Percentiles rank a stretch among this genome's conserved stretches.
Conservation (phyloP, 2,888 invertebrate genomes). For the Drosophila tripunctata region DNA sequence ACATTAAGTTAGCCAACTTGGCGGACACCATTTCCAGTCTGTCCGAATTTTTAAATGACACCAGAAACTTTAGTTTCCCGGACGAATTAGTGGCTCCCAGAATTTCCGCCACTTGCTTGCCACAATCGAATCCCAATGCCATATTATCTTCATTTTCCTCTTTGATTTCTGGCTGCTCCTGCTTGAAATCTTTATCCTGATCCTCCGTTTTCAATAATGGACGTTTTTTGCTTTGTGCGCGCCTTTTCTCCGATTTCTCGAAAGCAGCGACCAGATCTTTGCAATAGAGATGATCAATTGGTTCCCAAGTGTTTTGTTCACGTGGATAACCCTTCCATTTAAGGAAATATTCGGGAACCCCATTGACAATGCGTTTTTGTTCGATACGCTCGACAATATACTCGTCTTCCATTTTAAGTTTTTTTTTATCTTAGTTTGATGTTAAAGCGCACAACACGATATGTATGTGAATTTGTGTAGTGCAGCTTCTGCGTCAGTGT, state of each 20-base stretch:
- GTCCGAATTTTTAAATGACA: slow-evolving; percentile 96
- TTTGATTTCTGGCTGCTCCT: too few species aligned
- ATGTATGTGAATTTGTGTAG: too few species aligned
- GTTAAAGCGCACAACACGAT: too few species aligned
- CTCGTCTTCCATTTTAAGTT: slow-evolving; percentile 91
- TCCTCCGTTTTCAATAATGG: too few species aligned
- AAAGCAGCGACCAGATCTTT: slow-evolving; percentile 93
- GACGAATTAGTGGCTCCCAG: slow-evolving; percentile 95
- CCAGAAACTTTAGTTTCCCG: slow-evolving; percentile 95
- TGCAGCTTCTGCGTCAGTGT: not conserved
- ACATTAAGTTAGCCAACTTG: slow-evolving; percentile 91
- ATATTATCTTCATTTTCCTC: slow-evolving; percentile 34
- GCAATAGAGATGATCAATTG: slow-evolving; percentile 95
- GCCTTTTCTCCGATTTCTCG: slow-evolving; percentile 91
- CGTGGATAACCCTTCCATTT: slow-evolving; percentile 93
- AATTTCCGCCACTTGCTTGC: slow-evolving; percentile 92
- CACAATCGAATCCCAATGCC: slow-evolving; percentile 90
- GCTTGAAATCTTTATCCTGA: slow-evolving; percentile 66
- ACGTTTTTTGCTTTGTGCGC: slow-evolving; percentile 82
- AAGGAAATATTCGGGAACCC: slow-evolving; percentile 88
- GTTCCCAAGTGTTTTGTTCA: slow-evolving; percentile 98
- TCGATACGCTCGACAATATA: slow-evolving; percentile 96
- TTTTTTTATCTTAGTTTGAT: too few species aligned
- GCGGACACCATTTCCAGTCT: slow-evolving; percentile 95
- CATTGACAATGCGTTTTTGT: slow-evolving; percentile 91